These are phyloP conservation scores for Mus caroli DNA, from an alignment of 2,797 vertebrate genomes.

Conservation along the genomic window DNA sequence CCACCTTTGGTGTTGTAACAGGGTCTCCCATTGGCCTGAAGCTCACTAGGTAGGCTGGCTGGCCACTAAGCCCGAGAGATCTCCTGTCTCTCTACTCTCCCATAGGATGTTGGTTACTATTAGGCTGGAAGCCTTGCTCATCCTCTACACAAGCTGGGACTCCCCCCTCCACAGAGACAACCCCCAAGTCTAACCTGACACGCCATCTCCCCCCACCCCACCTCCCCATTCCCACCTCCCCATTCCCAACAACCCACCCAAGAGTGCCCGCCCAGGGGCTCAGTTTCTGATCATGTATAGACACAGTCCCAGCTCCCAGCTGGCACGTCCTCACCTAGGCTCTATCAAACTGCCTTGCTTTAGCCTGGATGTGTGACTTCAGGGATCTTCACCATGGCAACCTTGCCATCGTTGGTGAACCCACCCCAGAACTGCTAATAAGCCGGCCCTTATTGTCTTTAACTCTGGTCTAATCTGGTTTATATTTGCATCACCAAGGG, in stretches of 20 bases:
- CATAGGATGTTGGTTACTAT: neutral
- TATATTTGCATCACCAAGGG: neutral
- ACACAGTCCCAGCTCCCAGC: neutral
- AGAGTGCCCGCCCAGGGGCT: neutral
- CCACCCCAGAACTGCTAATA: neutral
- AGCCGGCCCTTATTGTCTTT: neutral
- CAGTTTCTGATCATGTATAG: neutral
- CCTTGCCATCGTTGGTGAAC: neutral
- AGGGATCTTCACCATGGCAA: neutral
- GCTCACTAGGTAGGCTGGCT: neutral
- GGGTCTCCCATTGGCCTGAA: neutral
- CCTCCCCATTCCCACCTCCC: neutral
- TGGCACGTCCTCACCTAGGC: neutral
- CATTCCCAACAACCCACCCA: neutral
- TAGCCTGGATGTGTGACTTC: neutral
- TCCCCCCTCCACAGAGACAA: neutral
- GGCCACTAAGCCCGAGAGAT: neutral
- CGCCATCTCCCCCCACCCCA: neutral
- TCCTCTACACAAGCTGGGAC: neutral
- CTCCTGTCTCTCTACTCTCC: neutral
- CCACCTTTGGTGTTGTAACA: neutral
- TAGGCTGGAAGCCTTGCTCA: neutral
- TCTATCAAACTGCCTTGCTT: neutral
- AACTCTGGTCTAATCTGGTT: neutral
- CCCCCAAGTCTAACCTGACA: neutral